Evolutionary conservation across 2,888 invertebrate genomes (phyloP).

Genomic region (Eustalomyia histrio): DNA sequence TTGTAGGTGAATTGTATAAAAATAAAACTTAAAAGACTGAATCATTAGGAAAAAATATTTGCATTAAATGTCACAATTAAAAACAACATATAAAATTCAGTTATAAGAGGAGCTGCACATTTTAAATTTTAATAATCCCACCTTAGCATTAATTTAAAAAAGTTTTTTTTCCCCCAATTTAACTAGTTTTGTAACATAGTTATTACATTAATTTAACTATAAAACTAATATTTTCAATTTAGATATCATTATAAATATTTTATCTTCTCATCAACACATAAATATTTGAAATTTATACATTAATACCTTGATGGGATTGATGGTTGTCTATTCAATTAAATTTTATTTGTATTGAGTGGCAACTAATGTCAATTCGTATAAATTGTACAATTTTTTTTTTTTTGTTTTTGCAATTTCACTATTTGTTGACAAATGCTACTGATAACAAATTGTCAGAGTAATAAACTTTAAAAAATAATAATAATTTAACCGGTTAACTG

Average conservation of each 20-base stretch:
- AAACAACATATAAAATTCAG: too few relatives aligned
- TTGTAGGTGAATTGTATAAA: conserved; percentile 20
- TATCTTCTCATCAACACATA: conserved; percentile 26
- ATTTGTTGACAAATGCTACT: conserved; percentile 44
- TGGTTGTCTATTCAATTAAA: background rate
- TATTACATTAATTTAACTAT: background rate
- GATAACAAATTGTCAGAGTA: conserved; percentile 37
- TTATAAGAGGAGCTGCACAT: too few relatives aligned
- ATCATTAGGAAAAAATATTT: background rate
- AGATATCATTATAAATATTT: conserved; percentile 11
- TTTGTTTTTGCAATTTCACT: conserved; percentile 4
- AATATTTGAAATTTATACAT: background rate
- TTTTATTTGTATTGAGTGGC: background rate
- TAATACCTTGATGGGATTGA: conserved; percentile 3
- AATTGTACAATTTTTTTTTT: conserved; percentile 1
- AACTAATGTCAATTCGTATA: background rate
- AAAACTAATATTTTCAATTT: conserved; percentile 20
- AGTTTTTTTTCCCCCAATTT: background rate
- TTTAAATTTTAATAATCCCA: too few relatives aligned
- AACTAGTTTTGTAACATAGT: background rate
- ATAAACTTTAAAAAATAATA: conserved; percentile 20
- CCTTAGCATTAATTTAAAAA: too few relatives aligned
- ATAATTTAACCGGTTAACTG: too few relatives aligned
- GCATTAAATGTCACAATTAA: too few relatives aligned
- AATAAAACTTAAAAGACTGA: background rate